Conservation (phyloP, 2,888 invertebrate species). For the Oscheius sp. region DNA sequence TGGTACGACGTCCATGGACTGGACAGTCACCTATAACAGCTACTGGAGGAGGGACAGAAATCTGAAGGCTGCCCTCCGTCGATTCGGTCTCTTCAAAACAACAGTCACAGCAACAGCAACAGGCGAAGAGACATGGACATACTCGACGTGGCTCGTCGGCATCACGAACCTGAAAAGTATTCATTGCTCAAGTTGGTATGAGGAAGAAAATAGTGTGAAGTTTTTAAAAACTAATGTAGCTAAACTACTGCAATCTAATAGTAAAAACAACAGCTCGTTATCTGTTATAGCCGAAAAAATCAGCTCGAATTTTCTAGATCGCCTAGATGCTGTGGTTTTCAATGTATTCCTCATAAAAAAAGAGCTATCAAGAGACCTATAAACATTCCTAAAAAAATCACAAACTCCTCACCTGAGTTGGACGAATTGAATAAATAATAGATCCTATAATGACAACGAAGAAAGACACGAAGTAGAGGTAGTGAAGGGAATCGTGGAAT, state of each 20-base stretch:
- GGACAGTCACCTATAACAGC: slow-evolving; percentile 3
- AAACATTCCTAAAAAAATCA: neutral
- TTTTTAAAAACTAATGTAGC: too few species aligned
- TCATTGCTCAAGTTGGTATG: neutral
- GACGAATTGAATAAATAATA: slow-evolving; percentile 59
- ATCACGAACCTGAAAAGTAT: slow-evolving; percentile 48
- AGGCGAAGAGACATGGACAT: slow-evolving; percentile 56
- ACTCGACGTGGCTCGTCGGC: slow-evolving; percentile 57
- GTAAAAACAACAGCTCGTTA: too few species aligned
- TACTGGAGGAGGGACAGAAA: slow-evolving; percentile 10
- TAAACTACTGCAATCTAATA: too few species aligned
- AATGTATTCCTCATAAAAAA: too few species aligned
- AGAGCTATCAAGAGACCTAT: too few species aligned
- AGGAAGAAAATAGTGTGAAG: neutral
- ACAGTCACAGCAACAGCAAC: slow-evolving; percentile 57
- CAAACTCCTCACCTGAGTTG: slow-evolving; percentile 46
- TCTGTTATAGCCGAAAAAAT: too few species aligned
- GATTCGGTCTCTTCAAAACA: slow-evolving; percentile 52
- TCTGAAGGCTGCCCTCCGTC: slow-evolving; percentile 46
- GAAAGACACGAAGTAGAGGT: slow-evolving; percentile 83
- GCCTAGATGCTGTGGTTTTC: too few species aligned
- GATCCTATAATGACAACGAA: slow-evolving; percentile 80
- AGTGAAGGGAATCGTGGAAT: slow-evolving; percentile 85
- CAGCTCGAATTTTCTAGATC: too few species aligned
- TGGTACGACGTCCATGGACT: slow-evolving; percentile 8